Percentiles rank a stretch among this genome's conserved stretches.
Conservation (phyloP, 2,797 vertebrate genomes). For the Oreonectes daqikongensis region DNA sequence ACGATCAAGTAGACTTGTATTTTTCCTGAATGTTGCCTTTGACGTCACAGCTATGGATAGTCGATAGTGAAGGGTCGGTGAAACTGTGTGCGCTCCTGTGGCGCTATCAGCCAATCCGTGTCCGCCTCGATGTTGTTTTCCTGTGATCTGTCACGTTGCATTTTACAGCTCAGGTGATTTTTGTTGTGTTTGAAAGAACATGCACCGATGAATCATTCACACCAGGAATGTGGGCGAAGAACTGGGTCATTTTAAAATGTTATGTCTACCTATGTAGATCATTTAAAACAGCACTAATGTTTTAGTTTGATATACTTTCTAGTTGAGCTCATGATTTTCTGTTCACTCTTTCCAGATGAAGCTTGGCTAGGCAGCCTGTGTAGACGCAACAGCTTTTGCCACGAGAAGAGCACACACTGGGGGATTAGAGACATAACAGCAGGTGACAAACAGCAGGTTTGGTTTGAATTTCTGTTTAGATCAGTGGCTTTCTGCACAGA, state of each 20-base stretch:
- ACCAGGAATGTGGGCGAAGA: not conserved
- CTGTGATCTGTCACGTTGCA: not conserved
- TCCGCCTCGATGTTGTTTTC: not conserved
- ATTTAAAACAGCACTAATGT: not conserved
- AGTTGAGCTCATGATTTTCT: not conserved
- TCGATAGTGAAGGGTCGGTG: not conserved
- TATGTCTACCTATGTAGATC: not conserved
- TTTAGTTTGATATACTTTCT: not conserved
- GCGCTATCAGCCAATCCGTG: not conserved
- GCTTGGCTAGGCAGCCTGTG: not conserved
- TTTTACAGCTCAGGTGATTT: not conserved
- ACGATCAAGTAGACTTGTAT: not conserved
- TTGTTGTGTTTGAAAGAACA: not conserved
- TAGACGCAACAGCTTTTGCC: constrained; percentile 6
- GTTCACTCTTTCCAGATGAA: not conserved
- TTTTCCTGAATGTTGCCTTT: not conserved
- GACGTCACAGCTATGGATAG: not conserved
- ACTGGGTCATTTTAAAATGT: not conserved
- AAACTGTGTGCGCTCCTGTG: not conserved
- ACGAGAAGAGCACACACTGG: not conserved
- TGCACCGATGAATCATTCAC: not conserved
- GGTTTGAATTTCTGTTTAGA: constrained; percentile 1
- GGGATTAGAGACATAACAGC: constrained; percentile 29
- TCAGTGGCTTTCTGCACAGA: constrained; percentile 25
- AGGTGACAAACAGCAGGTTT: constrained; percentile 26